Evolutionary conservation across 2,113 vertebrate genomes (phyloP), one percentile per base, ranked within the genome.

Genomic region (Sitta europaea): DNA sequence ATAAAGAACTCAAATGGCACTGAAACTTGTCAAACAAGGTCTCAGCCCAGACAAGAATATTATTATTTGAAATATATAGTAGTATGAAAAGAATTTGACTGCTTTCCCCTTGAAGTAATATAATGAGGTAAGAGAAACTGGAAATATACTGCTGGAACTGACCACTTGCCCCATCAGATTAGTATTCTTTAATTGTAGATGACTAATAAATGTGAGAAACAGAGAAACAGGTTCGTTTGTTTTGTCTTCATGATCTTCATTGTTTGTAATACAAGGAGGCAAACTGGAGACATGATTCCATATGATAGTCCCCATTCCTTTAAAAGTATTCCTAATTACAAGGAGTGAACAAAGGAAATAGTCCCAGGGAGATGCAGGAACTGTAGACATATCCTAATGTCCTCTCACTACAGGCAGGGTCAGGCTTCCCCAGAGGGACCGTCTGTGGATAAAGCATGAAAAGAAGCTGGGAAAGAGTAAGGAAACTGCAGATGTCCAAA

Each of bases 401-500:
- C 9, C 24, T 70, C 35, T 73, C 76, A 55, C 11, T 78, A 20
- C 65, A 51, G 88, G 16, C 45, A 62, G 43, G 58, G 87, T 55
- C 8, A 76, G 66, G n/a, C 75, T 91, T 38, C 24, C 82, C 55
- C 47, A 85, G 42, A 82, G 28, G 33, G 29, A 93, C 25, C 24
- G 36, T 18, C 65, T 72, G 13, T 24, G 57, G 15, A 42, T n/a
- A 68, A 54, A 51, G 31, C 27, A 40, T 47, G 12, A 58, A 90
- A 86, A 86, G 45, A 38, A 83, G 17, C 36, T 90, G 27, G 55
- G 73, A 92, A 90, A 85, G 57, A 84, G 35, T 45, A 40, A 61
- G 59, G 45, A 80, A 94, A 88, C 67, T 74, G 80, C 87, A 94
- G 59, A 35, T 78, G 67, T 88, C 77, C 71, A 70, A 75, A 96